Percentiles rank a stretch among this genome's conserved stretches.
phyloP scores from a whole-genome alignment of 2,888 invertebrate species.

The Chymomyza fuscimana region DNA sequence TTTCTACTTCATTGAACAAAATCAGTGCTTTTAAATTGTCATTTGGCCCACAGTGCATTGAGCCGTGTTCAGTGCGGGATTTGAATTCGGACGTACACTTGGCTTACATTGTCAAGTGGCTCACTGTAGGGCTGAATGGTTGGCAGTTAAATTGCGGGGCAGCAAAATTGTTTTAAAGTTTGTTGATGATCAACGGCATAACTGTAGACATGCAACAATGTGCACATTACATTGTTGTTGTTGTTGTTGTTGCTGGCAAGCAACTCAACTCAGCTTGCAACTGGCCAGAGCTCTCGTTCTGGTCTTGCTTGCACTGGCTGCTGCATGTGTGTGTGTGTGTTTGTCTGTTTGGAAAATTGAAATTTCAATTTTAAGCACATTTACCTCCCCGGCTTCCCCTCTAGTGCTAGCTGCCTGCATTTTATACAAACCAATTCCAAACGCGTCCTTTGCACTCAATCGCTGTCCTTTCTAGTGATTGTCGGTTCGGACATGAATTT shows the following conservation, averaged over 20 bases:
- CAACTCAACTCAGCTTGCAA: not conserved
- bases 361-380: slow-evolving; percentile 63
- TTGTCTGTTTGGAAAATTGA: slow-evolving; percentile 51
- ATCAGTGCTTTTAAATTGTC: no score
- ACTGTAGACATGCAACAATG: slow-evolving; percentile 56
- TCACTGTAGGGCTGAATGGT: not conserved
- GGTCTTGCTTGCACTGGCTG: slow-evolving; percentile 14
- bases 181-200: slow-evolving; percentile 54
- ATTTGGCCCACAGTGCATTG: not conserved
- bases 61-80: not conserved
- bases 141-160: slow-evolving; percentile 44
- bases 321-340: not conserved
- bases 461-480: slow-evolving; percentile 31
- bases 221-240: slow-evolving; percentile 46
- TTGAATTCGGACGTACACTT: not conserved
- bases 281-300: not conserved
- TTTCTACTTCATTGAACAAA: no score
- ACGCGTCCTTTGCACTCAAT: slow-evolving; percentile 9
- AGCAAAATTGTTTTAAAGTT: slow-evolving; percentile 61
- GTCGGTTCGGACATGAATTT: slow-evolving; percentile 36
- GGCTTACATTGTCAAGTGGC: slow-evolving; percentile 6
- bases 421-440: not conserved
- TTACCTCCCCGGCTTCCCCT: slow-evolving; percentile 33
- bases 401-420: not conserved
- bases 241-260: slow-evolving; percentile 11